Evolutionary conservation across 1,140 invertebrate genomes (phyloP).

Genomic region (Tribolium madens): DNA sequence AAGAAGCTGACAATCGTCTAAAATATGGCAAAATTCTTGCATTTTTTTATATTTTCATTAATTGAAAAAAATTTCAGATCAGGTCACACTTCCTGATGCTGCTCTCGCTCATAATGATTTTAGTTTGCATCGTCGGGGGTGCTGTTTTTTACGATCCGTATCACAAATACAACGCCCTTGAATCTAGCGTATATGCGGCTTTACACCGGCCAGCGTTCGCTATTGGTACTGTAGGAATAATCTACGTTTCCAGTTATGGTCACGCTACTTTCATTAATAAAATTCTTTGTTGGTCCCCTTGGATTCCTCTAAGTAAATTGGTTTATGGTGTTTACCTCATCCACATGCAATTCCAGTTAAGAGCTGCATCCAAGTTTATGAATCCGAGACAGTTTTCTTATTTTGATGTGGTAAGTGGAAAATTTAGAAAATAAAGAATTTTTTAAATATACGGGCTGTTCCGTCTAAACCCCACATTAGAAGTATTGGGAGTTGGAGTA

Average conservation of each 20-base stretch:
- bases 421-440: too few species aligned
- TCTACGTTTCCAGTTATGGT: constrained; percentile 65
- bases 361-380: constrained; percentile 66
- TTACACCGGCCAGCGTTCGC: constrained; percentile 72
- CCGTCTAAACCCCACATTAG: too few species aligned
- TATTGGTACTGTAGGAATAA: constrained; percentile 67
- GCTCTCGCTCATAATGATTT: constrained; percentile 58
- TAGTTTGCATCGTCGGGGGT: constrained; percentile 65
- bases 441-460: too few species aligned
- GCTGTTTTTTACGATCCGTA: constrained; percentile 66
- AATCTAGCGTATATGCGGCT: constrained; percentile 71
- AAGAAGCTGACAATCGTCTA: too few species aligned
- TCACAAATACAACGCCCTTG: constrained; percentile 65
- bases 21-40: too few species aligned
- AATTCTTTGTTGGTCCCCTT: constrained; percentile 70
- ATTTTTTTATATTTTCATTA: too few species aligned
- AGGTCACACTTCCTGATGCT: constrained; percentile 60
- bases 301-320: constrained; percentile 77
- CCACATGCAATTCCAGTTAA: constrained; percentile 68
- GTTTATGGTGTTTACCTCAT: constrained; percentile 79
- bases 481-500: too few species aligned
- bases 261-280: constrained; percentile 59
- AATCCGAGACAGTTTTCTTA: constrained; percentile 65
- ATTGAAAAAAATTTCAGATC: constrained; percentile 62
- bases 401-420: constrained; percentile 62